These are phyloP conservation scores for Agrotis clavis DNA, from an alignment of 2,888 invertebrate genomes.

Conservation along the genomic window DNA sequence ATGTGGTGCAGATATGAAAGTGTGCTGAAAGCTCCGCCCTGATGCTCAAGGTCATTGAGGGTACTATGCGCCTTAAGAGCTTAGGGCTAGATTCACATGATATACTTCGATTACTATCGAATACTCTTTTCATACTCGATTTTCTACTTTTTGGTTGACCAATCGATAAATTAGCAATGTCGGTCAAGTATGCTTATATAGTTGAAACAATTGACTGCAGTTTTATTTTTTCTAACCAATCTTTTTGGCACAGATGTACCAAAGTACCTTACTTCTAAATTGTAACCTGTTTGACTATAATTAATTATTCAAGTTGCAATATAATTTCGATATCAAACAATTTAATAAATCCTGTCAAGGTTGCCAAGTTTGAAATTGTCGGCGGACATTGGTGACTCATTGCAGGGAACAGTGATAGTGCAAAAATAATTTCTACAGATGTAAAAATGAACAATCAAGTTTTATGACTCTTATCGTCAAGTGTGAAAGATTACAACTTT, in stretches of 20 bases:
- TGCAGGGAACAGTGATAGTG: slow-evolving; percentile 58
- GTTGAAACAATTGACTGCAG: slow-evolving; percentile 17
- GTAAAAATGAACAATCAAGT: slow-evolving; percentile 53
- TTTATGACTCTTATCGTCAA: slow-evolving; percentile 62
- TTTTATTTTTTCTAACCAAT: slow-evolving; percentile 8
- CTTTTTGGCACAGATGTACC: neutral
- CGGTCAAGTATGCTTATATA: slow-evolving; percentile 10
- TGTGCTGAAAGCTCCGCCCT: no score
- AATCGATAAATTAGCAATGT: slow-evolving; percentile 4
- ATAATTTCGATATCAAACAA: slow-evolving; percentile 37
- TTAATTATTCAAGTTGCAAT: slow-evolving; percentile 25
- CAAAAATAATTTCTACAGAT: slow-evolving; percentile 53
- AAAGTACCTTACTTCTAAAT: slow-evolving; percentile 2
- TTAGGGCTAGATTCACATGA: slow-evolving; percentile 4
- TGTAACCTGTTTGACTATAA: slow-evolving; percentile 22
- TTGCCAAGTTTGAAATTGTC: slow-evolving; percentile 46
- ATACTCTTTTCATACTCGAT: slow-evolving; percentile 1
- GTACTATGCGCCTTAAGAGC: no score
- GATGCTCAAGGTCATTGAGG: no score
- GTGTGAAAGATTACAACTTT: slow-evolving; percentile 63
- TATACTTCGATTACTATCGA: neutral
- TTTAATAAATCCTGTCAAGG: slow-evolving; percentile 57
- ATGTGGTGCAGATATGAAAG: no score
- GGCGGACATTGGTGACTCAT: slow-evolving; percentile 49
- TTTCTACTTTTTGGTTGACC: slow-evolving; percentile 7